These are phyloP conservation scores for Cantharis nigra DNA, from an alignment of 2,888 invertebrate genomes.

Conservation along the genomic window DNA sequence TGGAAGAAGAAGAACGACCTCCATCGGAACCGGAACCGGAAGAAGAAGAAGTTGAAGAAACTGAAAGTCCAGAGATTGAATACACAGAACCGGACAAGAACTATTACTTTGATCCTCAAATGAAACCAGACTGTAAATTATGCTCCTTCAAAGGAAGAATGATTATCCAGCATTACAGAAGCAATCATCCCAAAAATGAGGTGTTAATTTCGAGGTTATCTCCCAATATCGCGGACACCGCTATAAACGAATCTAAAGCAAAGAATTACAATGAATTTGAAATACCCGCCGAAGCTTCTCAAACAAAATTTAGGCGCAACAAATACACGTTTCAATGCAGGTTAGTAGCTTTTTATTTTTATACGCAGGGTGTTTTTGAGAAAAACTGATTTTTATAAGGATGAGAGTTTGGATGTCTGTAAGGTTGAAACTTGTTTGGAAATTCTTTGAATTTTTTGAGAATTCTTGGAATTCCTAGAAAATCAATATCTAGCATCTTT, in stretches of 20 bases:
- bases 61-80: background rate
- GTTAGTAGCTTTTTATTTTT: conserved; percentile 10
- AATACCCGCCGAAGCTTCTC: conserved; percentile 29
- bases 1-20: conserved; percentile 21
- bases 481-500: too few species aligned
- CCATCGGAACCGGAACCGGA: background rate
- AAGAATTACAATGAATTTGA: conserved; percentile 36
- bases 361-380: background rate
- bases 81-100: conserved; percentile 48
- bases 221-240: conserved; percentile 58
- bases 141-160: conserved; percentile 64
- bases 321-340: conserved; percentile 43
- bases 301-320: conserved; percentile 29
- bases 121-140: conserved; percentile 62
- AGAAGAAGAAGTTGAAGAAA: background rate
- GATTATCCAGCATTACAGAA: conserved; percentile 70
- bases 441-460: too few species aligned
- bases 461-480: too few species aligned
- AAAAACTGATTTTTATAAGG: background rate
- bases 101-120: conserved; percentile 56
- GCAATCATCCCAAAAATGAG: conserved; percentile 67
- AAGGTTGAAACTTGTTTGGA: too few species aligned
- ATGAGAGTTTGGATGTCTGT: too few species aligned
- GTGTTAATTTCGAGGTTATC: conserved; percentile 67
- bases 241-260: conserved; percentile 59